These are phyloP conservation scores for sheep (Ovis aries) DNA, from an alignment of 2,113 vertebrate species.

Conservation along the genomic window ARS-UI_Ramb_v3.0 NC_056064.1:34698001-34698500, in stretches of 20 bases:
- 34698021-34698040: not conserved
- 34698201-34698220: not conserved
- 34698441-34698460: slow-evolving; percentile 66
- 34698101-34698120: not conserved
- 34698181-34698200: not conserved
- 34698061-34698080: not conserved
- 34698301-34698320: slow-evolving; percentile 30
- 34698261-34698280: not conserved
- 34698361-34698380: slow-evolving; percentile 73
- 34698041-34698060: not conserved
- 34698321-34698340: slow-evolving; percentile 33
- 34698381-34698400: slow-evolving; percentile 68
- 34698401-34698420: slow-evolving; percentile 57
- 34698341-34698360: not conserved
- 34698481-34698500: slow-evolving; percentile 83
- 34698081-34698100: not conserved
- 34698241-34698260: not conserved
- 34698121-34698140: fast-evolving
- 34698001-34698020: not conserved
- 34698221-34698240: not conserved
- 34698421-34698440: slow-evolving; percentile 62
- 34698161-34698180: fast-evolving
- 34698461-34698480: slow-evolving; percentile 67
- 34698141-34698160: fast-evolving
- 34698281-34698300: not conserved